Conservation (phyloP, 2,113 vertebrate genomes). For the Myrmophylax atrothorax region DNA sequence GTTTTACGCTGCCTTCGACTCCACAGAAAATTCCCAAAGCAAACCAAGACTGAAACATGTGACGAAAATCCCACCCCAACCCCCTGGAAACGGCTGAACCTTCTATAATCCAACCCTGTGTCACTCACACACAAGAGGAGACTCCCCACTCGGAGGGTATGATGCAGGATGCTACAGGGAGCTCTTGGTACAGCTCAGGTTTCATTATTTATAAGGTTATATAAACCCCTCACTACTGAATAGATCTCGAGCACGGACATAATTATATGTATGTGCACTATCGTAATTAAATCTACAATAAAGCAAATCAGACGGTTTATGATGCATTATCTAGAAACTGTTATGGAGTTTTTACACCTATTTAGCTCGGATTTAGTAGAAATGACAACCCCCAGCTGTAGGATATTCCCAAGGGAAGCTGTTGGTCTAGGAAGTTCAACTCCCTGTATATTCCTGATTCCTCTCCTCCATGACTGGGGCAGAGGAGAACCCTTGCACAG, state of each 20-base stretch:
- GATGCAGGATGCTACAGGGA: not conserved
- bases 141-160: not conserved
- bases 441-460: accelerated
- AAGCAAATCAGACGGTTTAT: not conserved
- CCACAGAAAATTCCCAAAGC: not conserved
- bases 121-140: accelerated
- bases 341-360: not conserved
- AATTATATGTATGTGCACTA: not conserved
- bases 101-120: not conserved
- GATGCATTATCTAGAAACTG: not conserved
- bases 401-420: not conserved
- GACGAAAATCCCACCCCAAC: not conserved
- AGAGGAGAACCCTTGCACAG: not conserved
- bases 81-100: not conserved
- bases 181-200: not conserved
- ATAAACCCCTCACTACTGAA: not conserved
- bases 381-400: not conserved
- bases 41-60: accelerated
- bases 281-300: not conserved
- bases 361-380: not conserved
- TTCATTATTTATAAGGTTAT: not conserved
- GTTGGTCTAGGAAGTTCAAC: not conserved
- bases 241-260: accelerated
- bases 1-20: not conserved
- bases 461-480: not conserved